phyloP scores from a whole-genome alignment of 2,888 invertebrate species.

The Portevinia maculata region DNA sequence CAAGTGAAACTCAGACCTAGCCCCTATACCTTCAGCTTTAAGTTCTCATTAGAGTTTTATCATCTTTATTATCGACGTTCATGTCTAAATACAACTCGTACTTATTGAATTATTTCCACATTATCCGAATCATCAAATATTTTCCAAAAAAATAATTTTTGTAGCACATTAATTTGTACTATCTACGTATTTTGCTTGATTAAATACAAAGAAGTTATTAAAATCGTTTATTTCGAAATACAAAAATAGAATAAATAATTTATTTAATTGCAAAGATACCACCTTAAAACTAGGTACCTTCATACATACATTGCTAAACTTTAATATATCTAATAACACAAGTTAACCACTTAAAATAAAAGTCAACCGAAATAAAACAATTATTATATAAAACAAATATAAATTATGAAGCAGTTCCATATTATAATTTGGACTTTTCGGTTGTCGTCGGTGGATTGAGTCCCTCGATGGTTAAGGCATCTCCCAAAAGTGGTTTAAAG shows the following conservation, averaged over 20 bases:
- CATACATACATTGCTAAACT: too few relatives aligned
- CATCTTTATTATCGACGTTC: too few relatives aligned
- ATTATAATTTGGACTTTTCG: constrained; percentile 43
- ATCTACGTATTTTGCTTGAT: too few relatives aligned
- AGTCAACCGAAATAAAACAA: background rate
- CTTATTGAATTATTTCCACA: too few relatives aligned
- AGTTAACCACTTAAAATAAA: constrained; percentile 5
- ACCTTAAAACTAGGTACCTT: background rate
- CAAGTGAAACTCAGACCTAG: too few relatives aligned
- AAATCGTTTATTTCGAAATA: constrained; percentile 4
- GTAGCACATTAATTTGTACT: too few relatives aligned
- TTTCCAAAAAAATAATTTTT: background rate
- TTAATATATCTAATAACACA: constrained; percentile 3
- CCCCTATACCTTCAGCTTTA: too few relatives aligned
- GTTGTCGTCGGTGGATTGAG: constrained; percentile 83
- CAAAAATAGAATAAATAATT: constrained; percentile 38
- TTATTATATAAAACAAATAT: background rate
- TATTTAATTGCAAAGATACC: constrained; percentile 28
- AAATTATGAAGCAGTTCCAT: background rate
- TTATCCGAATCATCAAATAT: too few relatives aligned
- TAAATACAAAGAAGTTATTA: background rate
- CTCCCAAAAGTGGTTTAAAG: constrained; percentile 89
- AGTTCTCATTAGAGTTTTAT: too few relatives aligned
- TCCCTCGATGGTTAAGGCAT: constrained; percentile 89
- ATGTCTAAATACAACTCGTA: too few relatives aligned